A percentile compares a stretch with the other conserved stretches of the same genome.
phyloP scores from a whole-genome alignment of 2,888 invertebrate species.

The Azorinus chamasolen region DNA sequence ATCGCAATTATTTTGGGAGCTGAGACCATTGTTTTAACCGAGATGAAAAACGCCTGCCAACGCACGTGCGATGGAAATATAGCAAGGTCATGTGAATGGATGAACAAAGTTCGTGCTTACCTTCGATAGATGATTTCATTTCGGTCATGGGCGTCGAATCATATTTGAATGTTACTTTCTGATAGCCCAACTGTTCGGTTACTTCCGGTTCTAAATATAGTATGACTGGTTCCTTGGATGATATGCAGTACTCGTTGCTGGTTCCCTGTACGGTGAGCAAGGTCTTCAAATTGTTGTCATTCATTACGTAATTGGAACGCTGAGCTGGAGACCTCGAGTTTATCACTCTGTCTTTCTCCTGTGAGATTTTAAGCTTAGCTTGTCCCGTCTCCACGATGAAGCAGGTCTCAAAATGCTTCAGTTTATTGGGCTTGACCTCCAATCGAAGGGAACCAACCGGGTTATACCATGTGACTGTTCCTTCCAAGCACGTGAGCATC shows the following conservation, averaged over 20 bases:
- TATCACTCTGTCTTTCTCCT: constrained; percentile 54
- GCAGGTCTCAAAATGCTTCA: constrained; percentile 63
- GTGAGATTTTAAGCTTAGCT: constrained; percentile 68
- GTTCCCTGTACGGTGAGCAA: constrained; percentile 58
- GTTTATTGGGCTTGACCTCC: constrained; percentile 58
- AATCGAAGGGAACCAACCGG: constrained; percentile 72
- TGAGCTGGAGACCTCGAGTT: constrained; percentile 41
- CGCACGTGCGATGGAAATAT: too few species aligned
- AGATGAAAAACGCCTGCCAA: too few species aligned
- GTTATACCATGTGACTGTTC: constrained; percentile 73
- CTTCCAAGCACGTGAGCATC: constrained; percentile 68
- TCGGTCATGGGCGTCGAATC: constrained; percentile 52
- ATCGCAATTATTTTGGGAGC: too few species aligned
- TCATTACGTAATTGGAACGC: constrained; percentile 26
- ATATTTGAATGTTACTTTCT: constrained; percentile 67
- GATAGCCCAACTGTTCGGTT: constrained; percentile 56
- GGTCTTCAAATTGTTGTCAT: constrained; percentile 61
- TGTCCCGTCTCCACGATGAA: constrained; percentile 64
- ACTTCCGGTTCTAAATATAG: constrained; percentile 74
- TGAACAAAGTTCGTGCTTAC: constrained; percentile 48
- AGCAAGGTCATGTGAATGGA: too few species aligned
- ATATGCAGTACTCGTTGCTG: constrained; percentile 69
- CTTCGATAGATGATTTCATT: constrained; percentile 64
- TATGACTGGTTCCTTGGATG: constrained; percentile 56
- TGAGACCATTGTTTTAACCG: too few species aligned